These are phyloP conservation scores for Drosophila teissieri DNA, from an alignment of 1,140 invertebrate species.

Conservation along the genomic window DNA sequence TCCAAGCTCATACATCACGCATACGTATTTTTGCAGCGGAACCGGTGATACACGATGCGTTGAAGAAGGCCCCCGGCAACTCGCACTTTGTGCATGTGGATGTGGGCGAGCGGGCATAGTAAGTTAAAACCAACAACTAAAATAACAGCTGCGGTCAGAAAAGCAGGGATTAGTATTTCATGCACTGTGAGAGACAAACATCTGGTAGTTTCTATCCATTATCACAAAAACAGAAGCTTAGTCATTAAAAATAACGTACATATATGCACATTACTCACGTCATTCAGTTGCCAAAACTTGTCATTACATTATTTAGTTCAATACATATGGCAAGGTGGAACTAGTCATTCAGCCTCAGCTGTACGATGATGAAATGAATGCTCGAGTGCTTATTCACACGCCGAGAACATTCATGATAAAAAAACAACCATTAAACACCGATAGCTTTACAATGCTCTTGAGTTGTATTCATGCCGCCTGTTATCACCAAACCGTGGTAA, in stretches of 20 bases:
- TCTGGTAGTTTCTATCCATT: neutral
- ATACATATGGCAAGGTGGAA: neutral
- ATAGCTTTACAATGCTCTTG: slow-evolving; percentile 32
- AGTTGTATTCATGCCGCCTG: slow-evolving; percentile 23
- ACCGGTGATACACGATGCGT: slow-evolving; percentile 87
- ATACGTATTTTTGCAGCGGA: slow-evolving; percentile 84
- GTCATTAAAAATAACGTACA: neutral
- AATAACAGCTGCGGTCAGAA: slow-evolving; percentile 15
- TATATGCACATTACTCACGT: too few species aligned
- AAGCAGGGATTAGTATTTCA: neutral
- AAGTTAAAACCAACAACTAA: slow-evolving; percentile 50
- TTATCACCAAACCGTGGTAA: slow-evolving; percentile 19
- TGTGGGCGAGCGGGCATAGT: slow-evolving; percentile 88
- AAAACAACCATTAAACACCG: slow-evolving; percentile 17
- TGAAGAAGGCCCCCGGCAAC: slow-evolving; percentile 86
- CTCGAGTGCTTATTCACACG: slow-evolving; percentile 10
- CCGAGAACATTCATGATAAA: slow-evolving; percentile 58
- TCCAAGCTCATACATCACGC: slow-evolving; percentile 3
- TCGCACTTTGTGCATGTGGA: slow-evolving; percentile 88
- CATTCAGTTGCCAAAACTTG: too few species aligned
- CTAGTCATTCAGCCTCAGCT: slow-evolving; percentile 8
- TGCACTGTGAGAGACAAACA: neutral
- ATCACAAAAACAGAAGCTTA: neutral
- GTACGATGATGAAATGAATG: slow-evolving; percentile 46
- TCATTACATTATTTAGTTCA: neutral